Evolutionary conservation across 2,113 vertebrate species (phyloP).

Genomic region (Psophia crepitans): DNA sequence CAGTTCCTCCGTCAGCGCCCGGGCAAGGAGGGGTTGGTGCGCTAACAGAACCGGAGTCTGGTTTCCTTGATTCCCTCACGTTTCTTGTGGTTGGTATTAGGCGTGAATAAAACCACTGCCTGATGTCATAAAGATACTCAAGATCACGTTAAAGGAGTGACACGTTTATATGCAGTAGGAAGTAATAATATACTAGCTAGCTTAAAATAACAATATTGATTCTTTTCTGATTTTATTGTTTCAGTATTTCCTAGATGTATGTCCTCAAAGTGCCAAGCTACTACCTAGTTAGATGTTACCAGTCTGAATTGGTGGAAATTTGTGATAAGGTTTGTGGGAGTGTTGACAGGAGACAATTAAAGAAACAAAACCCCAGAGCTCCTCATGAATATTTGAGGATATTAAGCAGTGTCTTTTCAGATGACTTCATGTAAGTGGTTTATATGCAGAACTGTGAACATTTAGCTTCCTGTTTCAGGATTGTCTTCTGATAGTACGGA

Average conservation of each 20-base stretch:
- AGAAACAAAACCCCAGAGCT: background rate
- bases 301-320: background rate
- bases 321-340: background rate
- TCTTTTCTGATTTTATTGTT: background rate
- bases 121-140: fast-evolving
- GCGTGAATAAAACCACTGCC: background rate
- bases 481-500: constrained; percentile 3
- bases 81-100: background rate
- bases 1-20: background rate
- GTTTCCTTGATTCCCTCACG: background rate
- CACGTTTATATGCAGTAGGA: background rate
- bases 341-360: background rate
- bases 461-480: constrained; percentile 52
- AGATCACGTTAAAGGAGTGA: background rate
- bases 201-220: background rate
- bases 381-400: background rate
- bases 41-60: fast-evolving
- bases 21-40: background rate
- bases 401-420: background rate
- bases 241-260: background rate
- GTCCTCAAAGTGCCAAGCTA: background rate
- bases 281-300: background rate
- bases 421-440: background rate
- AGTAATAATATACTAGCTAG: background rate
- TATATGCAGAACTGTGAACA: background rate